Percentiles rank a stretch among this genome's conserved stretches.
Conservation (phyloP, 2,113 vertebrate genomes). For the Spermophilus dauricus region DNA sequence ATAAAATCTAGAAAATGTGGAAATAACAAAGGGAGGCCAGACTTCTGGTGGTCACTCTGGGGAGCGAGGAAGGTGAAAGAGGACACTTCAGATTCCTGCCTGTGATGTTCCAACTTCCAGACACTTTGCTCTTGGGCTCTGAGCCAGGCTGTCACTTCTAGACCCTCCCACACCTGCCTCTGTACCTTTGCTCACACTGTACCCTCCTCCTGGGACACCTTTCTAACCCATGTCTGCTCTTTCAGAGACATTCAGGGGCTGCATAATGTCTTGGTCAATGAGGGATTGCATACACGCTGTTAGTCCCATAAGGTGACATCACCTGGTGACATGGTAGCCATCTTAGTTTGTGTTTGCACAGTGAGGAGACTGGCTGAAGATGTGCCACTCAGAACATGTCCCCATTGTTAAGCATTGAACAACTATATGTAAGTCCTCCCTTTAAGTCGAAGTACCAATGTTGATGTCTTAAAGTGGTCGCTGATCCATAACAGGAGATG, state of each 20-base stretch:
- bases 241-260: not conserved
- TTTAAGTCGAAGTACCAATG: not conserved
- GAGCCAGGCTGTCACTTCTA: not conserved
- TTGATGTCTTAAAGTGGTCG: not conserved
- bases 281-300: too few species aligned
- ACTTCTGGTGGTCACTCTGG: not conserved
- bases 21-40: slow-evolving; percentile 35
- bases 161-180: not conserved
- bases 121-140: not conserved
- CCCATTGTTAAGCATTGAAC: not conserved
- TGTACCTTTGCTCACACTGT: not conserved
- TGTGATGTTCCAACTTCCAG: not conserved
- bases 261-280: not conserved
- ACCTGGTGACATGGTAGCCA: not conserved
- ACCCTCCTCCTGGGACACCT: not conserved
- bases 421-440: not conserved
- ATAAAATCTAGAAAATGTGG: slow-evolving; percentile 52
- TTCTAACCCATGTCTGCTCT: not conserved
- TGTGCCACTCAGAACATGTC: not conserved
- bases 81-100: not conserved
- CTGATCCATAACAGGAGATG: not conserved
- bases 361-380: not conserved
- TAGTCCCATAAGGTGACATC: not conserved
- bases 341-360: not conserved
- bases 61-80: not conserved